Evolutionary conservation across 2,113 vertebrate genomes (phyloP).

Genomic region (Aphyosemion australe): DNA sequence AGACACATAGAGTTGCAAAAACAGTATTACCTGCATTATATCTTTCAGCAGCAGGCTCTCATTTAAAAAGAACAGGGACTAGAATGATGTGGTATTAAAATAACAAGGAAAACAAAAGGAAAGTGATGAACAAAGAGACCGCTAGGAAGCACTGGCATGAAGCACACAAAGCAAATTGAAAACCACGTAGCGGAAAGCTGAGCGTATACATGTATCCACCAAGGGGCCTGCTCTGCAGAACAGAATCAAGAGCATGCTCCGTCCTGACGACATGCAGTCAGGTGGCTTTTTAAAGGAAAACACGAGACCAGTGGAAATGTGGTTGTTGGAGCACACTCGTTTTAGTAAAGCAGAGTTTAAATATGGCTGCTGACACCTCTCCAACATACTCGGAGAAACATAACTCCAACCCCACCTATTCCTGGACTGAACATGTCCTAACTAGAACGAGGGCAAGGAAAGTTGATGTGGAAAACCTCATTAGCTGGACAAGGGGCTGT

Average conservation of each 20-base stretch:
- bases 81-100: background rate
- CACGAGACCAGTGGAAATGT: background rate
- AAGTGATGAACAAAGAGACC: background rate
- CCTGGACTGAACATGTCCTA: background rate
- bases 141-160: background rate
- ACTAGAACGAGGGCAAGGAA: background rate
- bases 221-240: background rate
- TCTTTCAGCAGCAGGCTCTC: background rate
- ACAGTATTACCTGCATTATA: background rate
- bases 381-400: background rate
- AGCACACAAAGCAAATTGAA: slow-evolving; percentile 1
- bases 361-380: background rate
- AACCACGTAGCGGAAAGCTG: background rate
- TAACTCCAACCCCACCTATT: background rate
- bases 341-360: background rate
- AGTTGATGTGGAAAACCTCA: background rate
- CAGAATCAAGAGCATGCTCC: background rate
- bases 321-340: background rate
- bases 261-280: background rate
- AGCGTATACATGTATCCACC: background rate
- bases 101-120: background rate
- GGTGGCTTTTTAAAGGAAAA: background rate
- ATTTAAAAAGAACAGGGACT: background rate
- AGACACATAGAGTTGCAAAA: background rate
- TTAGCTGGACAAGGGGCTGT: background rate